Evolutionary conservation across 2,113 vertebrate species (phyloP), one percentile per base, ranked within the genome.

Genomic region (Cavia porcellus): DNA sequence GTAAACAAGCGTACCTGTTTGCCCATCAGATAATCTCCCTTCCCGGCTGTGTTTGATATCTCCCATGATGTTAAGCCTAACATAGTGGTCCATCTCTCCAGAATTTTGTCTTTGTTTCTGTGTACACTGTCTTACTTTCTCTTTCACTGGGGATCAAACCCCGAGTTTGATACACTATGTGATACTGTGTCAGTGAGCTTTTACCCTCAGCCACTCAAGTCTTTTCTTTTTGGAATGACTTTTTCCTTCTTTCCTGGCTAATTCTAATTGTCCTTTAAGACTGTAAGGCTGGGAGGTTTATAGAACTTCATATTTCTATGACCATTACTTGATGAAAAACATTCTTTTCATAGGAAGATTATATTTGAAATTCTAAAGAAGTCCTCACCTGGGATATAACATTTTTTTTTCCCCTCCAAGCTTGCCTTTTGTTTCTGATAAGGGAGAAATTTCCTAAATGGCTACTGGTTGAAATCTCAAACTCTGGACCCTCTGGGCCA

Each of bases 381-480:
- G 68, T 86, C 13, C 19, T 93, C 82, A 75, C 52, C 24, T 89
- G 59, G 38, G 38, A 64, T 50, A 64, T 95, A 90, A 28, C 19
- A 25, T n/a, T 11, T 52, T 24, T 32, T 55, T 14, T 59, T 25
- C 45, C 62, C 45, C 55, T 2, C 42, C 25, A 74, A 57, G 52
- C 82, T 82, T 89, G 22, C 62, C 72, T 94, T 94, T 94, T 84
- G 38, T 94, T 35, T 96, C 10, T 66, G 11, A 47, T 50, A 17
- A 90, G 14, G 42, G 45, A 94, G 77, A 92, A 94, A 55, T 92
- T 97, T 96, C 62, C 52, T 79, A 87, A 96, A 72, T 96, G 35
- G 7, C 25, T 95, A 11, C 62, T 97, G 89, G 64, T 45, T 89
- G 50, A 89, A 90, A 82, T 93, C n/a, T 91, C 9, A 80, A 68